These are phyloP conservation scores for Aphelinus certus DNA, from an alignment of 1,140 invertebrate genomes.

Conservation along the genomic window DNA sequence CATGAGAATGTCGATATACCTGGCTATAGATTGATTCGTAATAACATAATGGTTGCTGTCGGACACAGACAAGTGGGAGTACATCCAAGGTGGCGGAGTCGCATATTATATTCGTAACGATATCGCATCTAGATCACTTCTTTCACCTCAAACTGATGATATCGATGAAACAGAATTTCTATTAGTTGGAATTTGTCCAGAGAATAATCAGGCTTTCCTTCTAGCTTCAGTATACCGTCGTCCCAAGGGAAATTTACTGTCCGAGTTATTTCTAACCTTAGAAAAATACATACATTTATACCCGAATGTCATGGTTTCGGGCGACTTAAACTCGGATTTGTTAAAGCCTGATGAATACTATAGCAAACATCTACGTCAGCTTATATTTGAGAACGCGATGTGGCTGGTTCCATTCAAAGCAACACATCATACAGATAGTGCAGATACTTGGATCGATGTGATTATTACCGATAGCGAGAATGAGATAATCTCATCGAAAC, in stretches of 20 bases:
- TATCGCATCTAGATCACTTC: neutral
- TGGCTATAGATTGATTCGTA: neutral
- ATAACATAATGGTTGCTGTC: neutral
- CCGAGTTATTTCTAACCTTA: neutral
- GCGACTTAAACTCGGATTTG: neutral
- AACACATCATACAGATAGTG: neutral
- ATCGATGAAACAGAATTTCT: neutral
- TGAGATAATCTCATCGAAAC: neutral
- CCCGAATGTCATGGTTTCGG: neutral
- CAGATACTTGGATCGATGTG: neutral
- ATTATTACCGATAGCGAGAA: neutral
- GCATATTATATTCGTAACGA: neutral
- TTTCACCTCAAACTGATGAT: neutral
- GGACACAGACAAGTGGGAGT: neutral
- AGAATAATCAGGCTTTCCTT: neutral
- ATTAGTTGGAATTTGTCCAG: neutral
- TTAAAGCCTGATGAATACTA: neutral
- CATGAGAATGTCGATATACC: neutral
- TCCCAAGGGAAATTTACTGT: neutral
- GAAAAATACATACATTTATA: neutral
- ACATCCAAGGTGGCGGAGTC: neutral
- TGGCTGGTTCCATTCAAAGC: neutral
- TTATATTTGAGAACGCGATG: neutral
- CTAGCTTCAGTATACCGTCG: neutral
- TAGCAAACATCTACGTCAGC: neutral